phyloP scores from a whole-genome alignment of 2,113 vertebrate species.

The Rhodinocichla rosea region DNA sequence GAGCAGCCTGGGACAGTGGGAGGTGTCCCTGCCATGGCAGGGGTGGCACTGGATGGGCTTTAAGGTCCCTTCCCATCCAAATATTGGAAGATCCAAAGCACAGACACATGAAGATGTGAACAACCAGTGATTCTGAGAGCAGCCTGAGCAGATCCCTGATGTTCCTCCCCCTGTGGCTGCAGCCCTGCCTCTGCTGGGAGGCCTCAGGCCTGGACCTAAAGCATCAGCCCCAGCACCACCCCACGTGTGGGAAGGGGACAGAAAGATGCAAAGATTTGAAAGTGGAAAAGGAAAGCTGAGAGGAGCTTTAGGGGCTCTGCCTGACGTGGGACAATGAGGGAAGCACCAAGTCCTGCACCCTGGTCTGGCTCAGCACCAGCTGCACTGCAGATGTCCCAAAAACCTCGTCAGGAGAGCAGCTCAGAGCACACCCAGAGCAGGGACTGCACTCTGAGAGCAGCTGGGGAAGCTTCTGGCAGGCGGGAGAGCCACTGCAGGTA shows the following conservation, averaged over 20 bases:
- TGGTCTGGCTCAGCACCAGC: neutral
- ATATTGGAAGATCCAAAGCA: neutral
- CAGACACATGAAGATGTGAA: neutral
- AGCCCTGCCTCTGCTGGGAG: neutral
- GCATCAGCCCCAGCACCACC: neutral
- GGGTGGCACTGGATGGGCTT: too few species aligned
- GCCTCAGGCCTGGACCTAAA: neutral
- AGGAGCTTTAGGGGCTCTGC: neutral
- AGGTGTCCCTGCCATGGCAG: neutral
- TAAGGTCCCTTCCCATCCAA: neutral
- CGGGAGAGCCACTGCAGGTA: neutral
- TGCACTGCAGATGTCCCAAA: neutral
- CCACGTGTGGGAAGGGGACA: rapidly evolving
- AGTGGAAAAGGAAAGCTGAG: neutral
- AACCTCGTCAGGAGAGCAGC: rapidly evolving
- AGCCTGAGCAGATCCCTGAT: neutral
- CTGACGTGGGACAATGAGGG: rapidly evolving
- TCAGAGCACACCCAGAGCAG: rapidly evolving
- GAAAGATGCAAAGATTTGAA: neutral
- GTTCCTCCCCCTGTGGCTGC: neutral
- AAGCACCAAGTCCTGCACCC: neutral
- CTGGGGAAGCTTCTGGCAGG: neutral
- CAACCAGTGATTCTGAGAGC: neutral
- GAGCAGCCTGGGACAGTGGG: rapidly evolving
- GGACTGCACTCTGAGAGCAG: rapidly evolving